Base-by-base conservation (phyloP, 2,797 vertebrate genomes). In the Pygocentrus nattereri region DNA sequence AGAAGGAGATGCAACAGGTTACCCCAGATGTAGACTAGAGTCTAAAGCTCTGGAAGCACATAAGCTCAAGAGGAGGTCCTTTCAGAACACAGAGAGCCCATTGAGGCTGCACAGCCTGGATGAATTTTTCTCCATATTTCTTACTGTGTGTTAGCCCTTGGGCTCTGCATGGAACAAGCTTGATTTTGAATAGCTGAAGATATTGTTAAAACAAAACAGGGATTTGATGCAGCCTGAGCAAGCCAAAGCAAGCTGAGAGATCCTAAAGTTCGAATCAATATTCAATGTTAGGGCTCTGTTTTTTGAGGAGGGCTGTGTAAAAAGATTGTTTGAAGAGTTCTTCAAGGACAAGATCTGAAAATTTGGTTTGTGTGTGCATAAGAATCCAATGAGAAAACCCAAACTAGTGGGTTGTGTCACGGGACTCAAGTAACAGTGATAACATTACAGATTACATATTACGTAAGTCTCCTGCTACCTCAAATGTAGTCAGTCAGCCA, bases 1-100 rank as follows among this genome's bases (percentile, higher is more conserved):
- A 72, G 78, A 73, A 74, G 62, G 50, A 80, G 54, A 84, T 25
- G 81, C 64, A 82, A 82, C 67, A 78, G 69, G 70, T 85, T 73
- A 68, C 74, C 54, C 56, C 65, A 81, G 78, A 78, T 76, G 27
- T 21, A 62, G 21, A 27, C 25, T 23, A 49, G 52, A 70, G 77
- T 23, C 23, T 61, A 34, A 47, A 72, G 67, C 58, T 31, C 30
- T 30, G 18, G 16, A 52, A 73, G 25, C 30, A 31, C 70, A 73
- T 27, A 8, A 6, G 30, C 50, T 73, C 49, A 73, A 58, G 50
- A 82, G 50, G 75, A 54, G 25, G 50, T 58, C 21, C 50, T 82
- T 78, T 78, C 58, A 82, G 52, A n/a, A 58, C 13, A 27, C 62
- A 75, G 52, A 74, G 41, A 56, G 58, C 47, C 74, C 30, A 73